These are phyloP conservation scores for Mycogona germanica DNA, from an alignment of 2,888 invertebrate genomes.

Conservation along the genomic window DNA sequence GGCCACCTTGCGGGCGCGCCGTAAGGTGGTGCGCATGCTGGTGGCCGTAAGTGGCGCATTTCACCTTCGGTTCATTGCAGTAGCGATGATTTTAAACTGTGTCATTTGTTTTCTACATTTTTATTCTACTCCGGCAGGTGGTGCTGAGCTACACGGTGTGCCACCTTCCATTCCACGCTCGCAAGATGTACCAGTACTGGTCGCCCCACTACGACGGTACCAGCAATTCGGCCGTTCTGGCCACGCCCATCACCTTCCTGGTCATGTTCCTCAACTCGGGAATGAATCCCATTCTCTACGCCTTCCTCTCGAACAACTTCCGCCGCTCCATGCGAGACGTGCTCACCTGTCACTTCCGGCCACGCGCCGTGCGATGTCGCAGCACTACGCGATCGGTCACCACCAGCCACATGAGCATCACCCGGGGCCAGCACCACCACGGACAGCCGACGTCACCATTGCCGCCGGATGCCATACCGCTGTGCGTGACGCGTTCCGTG, in stretches of 20 bases:
- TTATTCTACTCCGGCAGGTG: no score
- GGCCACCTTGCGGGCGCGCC: conserved; percentile 55
- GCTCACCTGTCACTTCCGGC: conserved; percentile 43
- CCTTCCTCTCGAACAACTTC: conserved; percentile 70
- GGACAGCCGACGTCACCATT: no score
- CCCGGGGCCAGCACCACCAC: no score
- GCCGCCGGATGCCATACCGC: no score
- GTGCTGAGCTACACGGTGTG: conserved; percentile 79
- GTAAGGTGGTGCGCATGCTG: conserved; percentile 77
- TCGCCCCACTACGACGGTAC: conserved; percentile 53
- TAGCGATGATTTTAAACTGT: background rate
- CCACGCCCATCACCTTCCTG: conserved; percentile 75
- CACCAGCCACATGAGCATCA: no score
- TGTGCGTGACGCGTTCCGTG: no score
- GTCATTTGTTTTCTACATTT: no score
- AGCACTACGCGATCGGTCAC: conserved; percentile 2
- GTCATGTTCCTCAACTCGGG: conserved; percentile 82
- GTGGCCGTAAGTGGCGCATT: no score
- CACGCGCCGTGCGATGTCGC: background rate
- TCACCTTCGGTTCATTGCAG: no score
- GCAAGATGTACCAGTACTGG: conserved; percentile 81
- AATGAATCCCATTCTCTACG: conserved; percentile 80
- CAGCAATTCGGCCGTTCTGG: conserved; percentile 58
- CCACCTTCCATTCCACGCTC: conserved; percentile 76
- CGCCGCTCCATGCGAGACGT: conserved; percentile 73